Base-by-base conservation (phyloP, 2,888 invertebrate species). In the Patella ulyssiponensis region DNA sequence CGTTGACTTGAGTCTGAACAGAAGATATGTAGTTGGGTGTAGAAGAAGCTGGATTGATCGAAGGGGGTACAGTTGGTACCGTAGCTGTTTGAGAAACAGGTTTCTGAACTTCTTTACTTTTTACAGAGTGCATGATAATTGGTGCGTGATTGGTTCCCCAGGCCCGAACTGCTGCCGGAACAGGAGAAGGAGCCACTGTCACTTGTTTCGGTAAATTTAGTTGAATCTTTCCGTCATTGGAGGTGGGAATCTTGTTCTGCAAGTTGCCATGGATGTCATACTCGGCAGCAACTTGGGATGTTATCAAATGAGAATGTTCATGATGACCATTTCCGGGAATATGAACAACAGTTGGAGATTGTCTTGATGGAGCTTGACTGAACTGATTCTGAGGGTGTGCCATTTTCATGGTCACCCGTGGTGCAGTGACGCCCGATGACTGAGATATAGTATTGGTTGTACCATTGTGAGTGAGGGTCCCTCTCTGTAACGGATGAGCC, bases 51-150 rank as follows among this genome's bases (percentile, higher is more conserved):
- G 27, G 11, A 27, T 64, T 58, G 27, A 77, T 79, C 7, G 77
- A 51, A 14, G 79, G 76, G 7, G 80, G 80, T 3, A 72, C 75
- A 72, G 95, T 95, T 1, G 97, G 97, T n/a, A 96, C 97, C 73
- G 97, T 96, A 14, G 98, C 98, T 20, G 97, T 98, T 92, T 98
- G 98, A 82, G 98, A 93, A 52, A 97, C 95, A 0, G 98, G 98
- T 91, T 98, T 98, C 90, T 97, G 97, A 64, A 92, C 97, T 92
- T 97, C 97, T 23, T 97, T 97, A 93, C 97, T 97, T 91, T 97
- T 97, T 23, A 98, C 98, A 53, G 97, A 96, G 91, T 98, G 97
- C 97, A 98, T 98, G 82, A 98, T 97, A 83, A 98, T 96, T 11
- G 97, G 97, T 77, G 96, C 96, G 77, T 95, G 95, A 95, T 97